A percentile compares a stretch with the other conserved stretches of the same genome.
Evolutionary conservation across 1,140 invertebrate species (phyloP).

Genomic region (Cheumatopsyche charites): DNA sequence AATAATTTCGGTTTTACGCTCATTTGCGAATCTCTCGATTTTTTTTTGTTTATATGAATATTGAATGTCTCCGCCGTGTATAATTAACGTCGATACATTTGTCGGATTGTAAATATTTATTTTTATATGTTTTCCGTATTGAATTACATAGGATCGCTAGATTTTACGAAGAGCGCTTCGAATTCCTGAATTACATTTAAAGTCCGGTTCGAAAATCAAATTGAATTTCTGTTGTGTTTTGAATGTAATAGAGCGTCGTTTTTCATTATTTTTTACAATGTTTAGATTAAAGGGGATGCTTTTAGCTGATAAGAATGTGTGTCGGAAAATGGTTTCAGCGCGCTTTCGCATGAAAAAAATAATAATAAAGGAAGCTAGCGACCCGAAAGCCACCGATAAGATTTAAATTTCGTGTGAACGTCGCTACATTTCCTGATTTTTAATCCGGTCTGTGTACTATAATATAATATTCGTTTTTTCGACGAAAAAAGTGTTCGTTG

Average conservation of each 20-base stretch:
- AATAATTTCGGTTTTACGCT: too few relatives aligned
- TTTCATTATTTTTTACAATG: background rate
- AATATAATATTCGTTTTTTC: too few relatives aligned
- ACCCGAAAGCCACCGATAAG: conserved; percentile 5
- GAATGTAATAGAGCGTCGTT: background rate
- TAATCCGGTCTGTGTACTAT: background rate
- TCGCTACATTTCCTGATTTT: conserved; percentile 6
- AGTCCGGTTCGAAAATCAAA: background rate
- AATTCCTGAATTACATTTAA: background rate
- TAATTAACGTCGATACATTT: conserved; percentile 11
- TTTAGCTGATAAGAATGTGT: background rate
- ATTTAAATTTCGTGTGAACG: conserved; percentile 11
- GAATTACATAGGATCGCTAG: background rate
- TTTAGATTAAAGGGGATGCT: background rate
- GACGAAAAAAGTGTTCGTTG: too few relatives aligned
- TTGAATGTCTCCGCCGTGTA: too few relatives aligned
- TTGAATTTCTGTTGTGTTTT: background rate
- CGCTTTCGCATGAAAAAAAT: background rate
- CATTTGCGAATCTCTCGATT: too few relatives aligned
- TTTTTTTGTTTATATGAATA: too few relatives aligned
- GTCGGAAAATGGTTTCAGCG: background rate
- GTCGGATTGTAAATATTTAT: background rate
- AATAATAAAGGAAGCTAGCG: background rate
- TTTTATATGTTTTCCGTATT: background rate
- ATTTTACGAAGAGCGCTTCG: background rate